Conservation (phyloP, 2,888 invertebrate species). For the Xestoiulus laeticollis region DNA sequence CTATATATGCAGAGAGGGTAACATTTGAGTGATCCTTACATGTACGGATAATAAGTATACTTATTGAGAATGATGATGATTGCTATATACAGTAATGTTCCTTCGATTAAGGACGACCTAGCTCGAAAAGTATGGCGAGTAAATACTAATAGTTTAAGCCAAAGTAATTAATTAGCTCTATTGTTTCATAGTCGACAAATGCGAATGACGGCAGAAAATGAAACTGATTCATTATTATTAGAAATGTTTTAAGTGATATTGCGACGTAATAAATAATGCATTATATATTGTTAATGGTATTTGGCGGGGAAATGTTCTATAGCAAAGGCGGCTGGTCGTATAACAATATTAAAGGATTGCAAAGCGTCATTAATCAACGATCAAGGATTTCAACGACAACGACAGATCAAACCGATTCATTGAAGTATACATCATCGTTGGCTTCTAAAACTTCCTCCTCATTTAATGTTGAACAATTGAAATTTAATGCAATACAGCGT, state of each 20-base stretch:
- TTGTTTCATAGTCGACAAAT: background rate
- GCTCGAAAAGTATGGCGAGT: background rate
- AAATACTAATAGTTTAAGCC: background rate
- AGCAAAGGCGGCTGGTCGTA: background rate
- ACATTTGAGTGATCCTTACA: too few relatives aligned
- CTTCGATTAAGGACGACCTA: background rate
- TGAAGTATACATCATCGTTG: background rate
- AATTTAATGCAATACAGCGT: background rate
- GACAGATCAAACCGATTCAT: background rate
- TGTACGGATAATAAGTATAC: too few relatives aligned
- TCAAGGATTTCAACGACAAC: background rate
- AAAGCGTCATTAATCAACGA: background rate
- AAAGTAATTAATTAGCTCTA: background rate
- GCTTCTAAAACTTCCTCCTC: background rate
- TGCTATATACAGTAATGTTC: too few relatives aligned
- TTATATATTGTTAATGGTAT: background rate
- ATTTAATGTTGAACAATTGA: background rate
- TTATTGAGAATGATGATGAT: too few relatives aligned
- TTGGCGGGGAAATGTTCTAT: background rate
- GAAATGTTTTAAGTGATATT: background rate
- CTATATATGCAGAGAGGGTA: too few relatives aligned
- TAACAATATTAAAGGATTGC: background rate
- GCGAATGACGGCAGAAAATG: conserved; percentile 40
- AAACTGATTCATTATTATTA: background rate
- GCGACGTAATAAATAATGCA: conserved; percentile 8